phyloP scores from a whole-genome alignment of 2,113 vertebrate species.

The Centropus bengalensis region DNA sequence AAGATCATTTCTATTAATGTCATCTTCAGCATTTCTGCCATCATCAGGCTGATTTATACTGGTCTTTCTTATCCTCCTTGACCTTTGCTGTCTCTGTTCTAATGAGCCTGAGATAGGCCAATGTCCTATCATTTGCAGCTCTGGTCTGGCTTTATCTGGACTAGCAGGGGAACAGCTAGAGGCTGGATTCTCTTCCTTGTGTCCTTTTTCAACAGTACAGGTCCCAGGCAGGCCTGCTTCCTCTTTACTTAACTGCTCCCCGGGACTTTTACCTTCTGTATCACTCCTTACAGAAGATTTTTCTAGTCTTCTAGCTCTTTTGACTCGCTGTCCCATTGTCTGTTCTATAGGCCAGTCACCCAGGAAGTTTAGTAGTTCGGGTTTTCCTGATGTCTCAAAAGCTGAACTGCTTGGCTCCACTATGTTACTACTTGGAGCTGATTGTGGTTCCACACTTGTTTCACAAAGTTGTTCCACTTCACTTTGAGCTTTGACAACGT shows the following conservation, averaged over 20 bases:
- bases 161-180: background rate
- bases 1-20: background rate
- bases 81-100: slow-evolving; percentile 65
- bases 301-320: slow-evolving; percentile 74
- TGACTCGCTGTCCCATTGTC: slow-evolving; percentile 82
- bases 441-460: background rate
- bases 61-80: slow-evolving; percentile 46
- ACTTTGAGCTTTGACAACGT: background rate
- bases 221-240: background rate
- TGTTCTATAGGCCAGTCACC: slow-evolving; percentile 91
- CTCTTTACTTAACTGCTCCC: background rate
- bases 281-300: slow-evolving; percentile 55
- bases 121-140: slow-evolving; percentile 73
- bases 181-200: background rate
- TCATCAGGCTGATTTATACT: slow-evolving; percentile 14
- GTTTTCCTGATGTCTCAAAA: slow-evolving; percentile 16
- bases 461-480: background rate
- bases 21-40: slow-evolving; percentile 8
- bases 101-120: slow-evolving; percentile 73
- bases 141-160: slow-evolving; percentile 18
- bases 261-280: background rate
- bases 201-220: background rate
- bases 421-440: background rate
- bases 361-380: slow-evolving; percentile 80
- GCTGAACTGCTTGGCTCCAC: slow-evolving; percentile 44